phyloP scores from a whole-genome alignment of 2,113 vertebrate genomes.

The Pachyramphus minor region DNA sequence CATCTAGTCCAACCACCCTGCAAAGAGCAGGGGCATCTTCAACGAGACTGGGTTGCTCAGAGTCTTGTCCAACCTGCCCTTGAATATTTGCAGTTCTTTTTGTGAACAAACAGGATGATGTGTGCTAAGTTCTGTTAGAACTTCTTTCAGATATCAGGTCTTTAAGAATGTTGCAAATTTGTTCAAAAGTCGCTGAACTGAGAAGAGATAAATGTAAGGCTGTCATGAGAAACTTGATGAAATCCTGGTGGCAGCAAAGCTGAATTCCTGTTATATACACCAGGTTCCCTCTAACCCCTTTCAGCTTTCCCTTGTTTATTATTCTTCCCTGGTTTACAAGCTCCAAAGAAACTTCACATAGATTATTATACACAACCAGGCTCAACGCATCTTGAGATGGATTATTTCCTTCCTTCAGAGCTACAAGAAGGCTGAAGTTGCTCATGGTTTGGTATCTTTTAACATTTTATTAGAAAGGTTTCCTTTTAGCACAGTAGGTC shows the following conservation, averaged over 20 bases:
- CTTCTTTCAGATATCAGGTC: not conserved
- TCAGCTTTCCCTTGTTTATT: conserved; percentile 41
- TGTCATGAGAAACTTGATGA: not conserved
- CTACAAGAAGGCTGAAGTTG: conserved; percentile 31
- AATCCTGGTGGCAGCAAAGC: not conserved
- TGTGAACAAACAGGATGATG: not conserved
- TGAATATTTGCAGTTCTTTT: not conserved
- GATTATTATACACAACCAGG: conserved; percentile 31
- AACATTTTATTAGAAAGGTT: not conserved
- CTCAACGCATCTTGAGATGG: conserved; percentile 50
- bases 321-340: conserved; percentile 62
- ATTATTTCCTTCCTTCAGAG: conserved; percentile 66
- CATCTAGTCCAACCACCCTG: not conserved
- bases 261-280: conserved; percentile 34
- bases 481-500: not conserved
- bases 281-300: not conserved
- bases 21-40: not conserved
- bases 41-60: not conserved
- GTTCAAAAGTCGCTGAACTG: not conserved
- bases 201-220: not conserved
- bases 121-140: not conserved
- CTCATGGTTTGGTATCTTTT: conserved; percentile 12
- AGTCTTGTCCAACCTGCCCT: not conserved
- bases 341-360: conserved; percentile 46
- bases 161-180: not conserved